Base-by-base conservation (phyloP, 1,140 invertebrate genomes). In the Drosophila eugracilis region DNA sequence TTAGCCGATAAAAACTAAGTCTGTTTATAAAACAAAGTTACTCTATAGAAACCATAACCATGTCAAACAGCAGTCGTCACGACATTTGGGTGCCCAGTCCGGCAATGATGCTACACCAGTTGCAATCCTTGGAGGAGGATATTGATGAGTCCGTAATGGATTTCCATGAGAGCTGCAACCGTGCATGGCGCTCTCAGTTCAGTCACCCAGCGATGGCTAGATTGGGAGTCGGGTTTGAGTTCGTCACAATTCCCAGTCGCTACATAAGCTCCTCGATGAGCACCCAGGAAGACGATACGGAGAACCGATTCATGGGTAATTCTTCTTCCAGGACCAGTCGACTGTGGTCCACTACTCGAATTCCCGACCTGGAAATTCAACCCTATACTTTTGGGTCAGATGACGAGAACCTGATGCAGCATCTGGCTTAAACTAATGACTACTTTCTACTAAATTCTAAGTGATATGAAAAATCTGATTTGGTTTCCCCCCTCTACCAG, bases 281-380 rank as follows among this genome's bases (percentile, higher is more conserved):
- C 12, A 58, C 19, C 5, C 42, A 26, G 9, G 36, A 37, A 0
- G 53, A 67, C 22, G 24, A 34, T 5, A 44, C 67, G 21, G 73
- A 73, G 52, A 76, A 76, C 26, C 32, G 30, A n/a, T 32, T 53
- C 14, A 41, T 26, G 12, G 78, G 73, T 62, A 81, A 57, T 44
- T 41, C 24, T 5, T 47, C 50, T 5, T 30, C 21, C 22, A 26
- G 22, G 5, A 7, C 0, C 7, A 3, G 1, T 12, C 24, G 14
- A 28, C 7, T 28, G 9, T 15, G 7, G 15, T 14, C 12, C 3
- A 21, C 12, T 1, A n/a, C 9, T 21, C 14, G 14, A 6, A 0
- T 17, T 12, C 12, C n/a, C 6, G 0, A 17, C 5, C 10, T 47
- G 12, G 19, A 39, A 6, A n/a, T 54, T 17, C 10, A 59, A 1